Conservation (phyloP, 2,888 invertebrate species). For the Callimorpha dominula region DNA sequence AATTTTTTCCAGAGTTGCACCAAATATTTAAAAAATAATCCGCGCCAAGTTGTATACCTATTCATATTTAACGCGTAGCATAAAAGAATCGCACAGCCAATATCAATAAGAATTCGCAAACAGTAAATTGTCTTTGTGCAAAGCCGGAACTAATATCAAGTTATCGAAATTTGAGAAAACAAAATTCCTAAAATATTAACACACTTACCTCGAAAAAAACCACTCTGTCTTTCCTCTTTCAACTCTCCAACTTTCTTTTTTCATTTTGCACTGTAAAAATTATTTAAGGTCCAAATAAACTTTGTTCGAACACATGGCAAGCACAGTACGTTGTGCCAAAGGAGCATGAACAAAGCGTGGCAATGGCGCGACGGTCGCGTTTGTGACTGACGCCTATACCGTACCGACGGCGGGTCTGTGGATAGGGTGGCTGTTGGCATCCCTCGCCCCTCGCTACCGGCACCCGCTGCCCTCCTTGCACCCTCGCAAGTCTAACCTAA, state of each 20-base stretch:
- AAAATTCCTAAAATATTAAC: conserved; percentile 17
- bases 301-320: conserved; percentile 73
- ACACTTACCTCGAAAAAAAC: conserved; percentile 60
- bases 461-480: conserved; percentile 43
- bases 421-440: conserved; percentile 54
- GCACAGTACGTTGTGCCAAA: conserved; percentile 48
- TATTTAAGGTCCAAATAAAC: conserved; percentile 64
- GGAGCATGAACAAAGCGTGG: conserved; percentile 40
- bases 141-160: conserved; percentile 46
- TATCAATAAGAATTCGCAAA: conserved; percentile 46
- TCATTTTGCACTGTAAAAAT: conserved; percentile 63
- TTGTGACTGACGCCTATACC: conserved; percentile 59
- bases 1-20: background rate
- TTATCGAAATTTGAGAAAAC: conserved; percentile 35
- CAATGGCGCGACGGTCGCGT: conserved; percentile 50
- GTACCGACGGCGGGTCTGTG: conserved; percentile 32
- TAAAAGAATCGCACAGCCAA: conserved; percentile 34
- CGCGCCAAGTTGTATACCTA: background rate
- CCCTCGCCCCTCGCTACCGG: conserved; percentile 48
- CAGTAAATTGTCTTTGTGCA: conserved; percentile 31
- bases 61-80: conserved; percentile 16
- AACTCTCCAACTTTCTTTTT: conserved; percentile 49
- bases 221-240: conserved; percentile 35
- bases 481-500: conserved; percentile 42
- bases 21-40: background rate